phyloP scores from a whole-genome alignment of 35 echinoderm and acorn worm genomes.

The Ptychodera flava region DNA sequence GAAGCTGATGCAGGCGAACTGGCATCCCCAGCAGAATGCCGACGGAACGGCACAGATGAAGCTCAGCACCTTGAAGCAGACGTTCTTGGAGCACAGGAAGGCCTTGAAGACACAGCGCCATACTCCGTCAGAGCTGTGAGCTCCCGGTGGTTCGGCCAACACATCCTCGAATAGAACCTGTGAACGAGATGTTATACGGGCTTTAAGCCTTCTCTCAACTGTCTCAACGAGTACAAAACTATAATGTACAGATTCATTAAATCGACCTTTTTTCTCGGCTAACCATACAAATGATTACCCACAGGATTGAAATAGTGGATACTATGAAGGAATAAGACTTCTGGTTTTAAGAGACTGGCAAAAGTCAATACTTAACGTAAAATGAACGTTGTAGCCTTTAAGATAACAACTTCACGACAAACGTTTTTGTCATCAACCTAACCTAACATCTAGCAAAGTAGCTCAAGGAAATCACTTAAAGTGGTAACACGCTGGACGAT shows the following conservation, averaged over 20 bases:
- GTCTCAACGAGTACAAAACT: too few species aligned
- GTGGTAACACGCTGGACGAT: too few species aligned
- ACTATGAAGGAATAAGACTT: neutral
- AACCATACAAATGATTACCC: neutral
- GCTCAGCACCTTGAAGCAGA: neutral
- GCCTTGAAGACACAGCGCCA: slow-evolving; percentile 11
- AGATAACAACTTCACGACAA: too few species aligned
- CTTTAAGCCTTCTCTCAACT: too few species aligned
- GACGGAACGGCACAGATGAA: neutral
- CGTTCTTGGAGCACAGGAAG: neutral
- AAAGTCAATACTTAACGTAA: too few species aligned
- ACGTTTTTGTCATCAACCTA: too few species aligned
- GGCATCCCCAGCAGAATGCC: slow-evolving; percentile 11
- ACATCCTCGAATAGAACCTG: slow-evolving; percentile 9
- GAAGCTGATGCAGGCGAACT: slow-evolving; percentile 9
- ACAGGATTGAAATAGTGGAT: neutral
- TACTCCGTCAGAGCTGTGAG: slow-evolving; percentile 10
- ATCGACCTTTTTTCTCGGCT: neutral
- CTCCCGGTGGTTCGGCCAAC: neutral
- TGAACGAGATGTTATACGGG: neutral
- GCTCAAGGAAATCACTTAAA: too few species aligned
- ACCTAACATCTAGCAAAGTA: too few species aligned
- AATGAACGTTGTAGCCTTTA: too few species aligned
- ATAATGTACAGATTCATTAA: neutral
- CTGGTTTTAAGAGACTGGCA: neutral